Evolutionary conservation across 2,888 invertebrate genomes (phyloP), one percentile per base, ranked within the genome.

Genomic region (Metopia argyrocephala): DNA sequence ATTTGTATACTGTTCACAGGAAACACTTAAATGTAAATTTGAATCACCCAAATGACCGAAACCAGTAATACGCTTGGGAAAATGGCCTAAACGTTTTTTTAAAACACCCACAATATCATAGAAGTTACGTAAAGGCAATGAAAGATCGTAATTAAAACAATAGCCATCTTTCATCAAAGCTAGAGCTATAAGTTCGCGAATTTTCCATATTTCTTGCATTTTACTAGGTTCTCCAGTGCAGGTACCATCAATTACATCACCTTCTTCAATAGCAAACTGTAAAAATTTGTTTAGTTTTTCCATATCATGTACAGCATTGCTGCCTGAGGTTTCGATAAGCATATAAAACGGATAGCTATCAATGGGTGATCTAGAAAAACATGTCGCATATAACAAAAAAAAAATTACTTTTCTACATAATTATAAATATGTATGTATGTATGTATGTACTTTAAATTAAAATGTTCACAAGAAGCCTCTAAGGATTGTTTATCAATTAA

Each of bases 11-110:
- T 93, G 91, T 9, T 92, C 92, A 12, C 95, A 92, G 0, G 94
- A 94, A 0, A 98, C 92, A 89, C 98, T 98, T 76, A 99, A 92
- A 91, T 99, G 99, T 45, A 98, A 92, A 91, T 99, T 99, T 12
- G 97, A 96, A 90, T 99, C 99, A 15, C 98, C 99, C 82, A 99
- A 91, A 91, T 99, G 99, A 2, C 99, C 99, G 88, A 97, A 99
- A 9, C 98, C 98, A 84, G 93, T 93, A 83, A 97, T 93, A 83
- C 93, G 91, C 0, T 92, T 90, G 5, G 94, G 93, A 78, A 92
- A 91, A 18, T 92, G 91, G 0, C 93, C 94, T 65, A 97, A 89
- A 76, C 93, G 93, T 79, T 94, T 91, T 28, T 92, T 91, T 89
- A 97, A 92, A 31, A 92, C 93, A 20, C 94, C 93, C 5, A 98